Percentiles rank a stretch among this genome's conserved stretches.
phyloP scores from a whole-genome alignment of 2,888 invertebrate genomes.

The Pollenia angustigena region DNA sequence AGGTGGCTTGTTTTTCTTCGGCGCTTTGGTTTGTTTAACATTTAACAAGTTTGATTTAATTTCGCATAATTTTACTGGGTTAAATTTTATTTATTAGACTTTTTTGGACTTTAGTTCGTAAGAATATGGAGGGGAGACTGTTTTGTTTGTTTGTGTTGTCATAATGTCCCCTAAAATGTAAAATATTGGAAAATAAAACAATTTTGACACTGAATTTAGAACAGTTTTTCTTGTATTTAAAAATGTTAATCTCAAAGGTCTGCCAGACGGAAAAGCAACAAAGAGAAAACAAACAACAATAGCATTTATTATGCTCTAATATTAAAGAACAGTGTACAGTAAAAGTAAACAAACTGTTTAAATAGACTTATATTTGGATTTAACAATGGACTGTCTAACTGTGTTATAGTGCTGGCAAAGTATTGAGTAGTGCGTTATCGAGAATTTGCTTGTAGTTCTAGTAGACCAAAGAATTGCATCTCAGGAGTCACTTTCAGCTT shows the following conservation, averaged over 20 bases:
- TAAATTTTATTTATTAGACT: conserved; percentile 56
- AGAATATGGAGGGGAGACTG: neutral
- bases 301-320: conserved; percentile 21
- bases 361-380: neutral
- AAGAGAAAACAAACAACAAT: conserved; percentile 20
- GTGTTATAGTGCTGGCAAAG: too few relatives aligned
- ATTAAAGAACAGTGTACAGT: neutral
- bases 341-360: neutral
- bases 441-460: too few relatives aligned
- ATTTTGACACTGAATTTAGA: conserved; percentile 84
- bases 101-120: conserved; percentile 6
- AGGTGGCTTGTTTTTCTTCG: too few relatives aligned
- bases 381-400: too few relatives aligned
- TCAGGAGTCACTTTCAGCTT: too few relatives aligned
- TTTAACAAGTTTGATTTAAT: too few relatives aligned
- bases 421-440: too few relatives aligned
- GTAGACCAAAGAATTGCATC: too few relatives aligned
- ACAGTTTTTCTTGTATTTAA: conserved; percentile 57
- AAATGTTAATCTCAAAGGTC: conserved; percentile 50
- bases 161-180: conserved; percentile 74
- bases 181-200: conserved; percentile 82
- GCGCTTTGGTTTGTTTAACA: too few relatives aligned
- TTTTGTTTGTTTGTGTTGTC: neutral
- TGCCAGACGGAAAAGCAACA: neutral
- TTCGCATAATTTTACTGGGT: too few relatives aligned